Evolutionary conservation across 2,888 invertebrate species (phyloP).

Genomic region (Ochropleura leucogaster): DNA sequence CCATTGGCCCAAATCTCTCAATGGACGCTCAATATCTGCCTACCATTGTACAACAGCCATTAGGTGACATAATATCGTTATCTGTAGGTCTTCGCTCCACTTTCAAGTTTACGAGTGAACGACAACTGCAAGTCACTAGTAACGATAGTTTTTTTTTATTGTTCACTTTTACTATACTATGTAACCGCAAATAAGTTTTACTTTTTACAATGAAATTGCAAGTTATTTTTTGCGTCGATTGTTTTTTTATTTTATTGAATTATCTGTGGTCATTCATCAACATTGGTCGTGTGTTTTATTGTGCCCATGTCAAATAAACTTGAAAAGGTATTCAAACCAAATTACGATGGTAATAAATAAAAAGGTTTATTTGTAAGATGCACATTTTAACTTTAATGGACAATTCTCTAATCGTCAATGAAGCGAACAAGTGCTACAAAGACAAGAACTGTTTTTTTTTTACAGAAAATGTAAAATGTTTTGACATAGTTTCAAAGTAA

Average conservation of each 20-base stretch:
- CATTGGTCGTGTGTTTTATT: not conserved
- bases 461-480: no score
- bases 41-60: constrained; percentile 12
- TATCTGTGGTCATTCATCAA: no score
- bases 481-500: no score
- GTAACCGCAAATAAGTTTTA: constrained; percentile 20
- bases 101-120: constrained; percentile 46
- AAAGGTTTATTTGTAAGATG: no score
- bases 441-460: no score
- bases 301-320: not conserved
- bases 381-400: no score
- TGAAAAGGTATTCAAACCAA: not conserved
- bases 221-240: not conserved
- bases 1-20: constrained; percentile 1
- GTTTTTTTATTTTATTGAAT: constrained; percentile 14
- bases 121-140: constrained; percentile 28
- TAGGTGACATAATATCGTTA: constrained; percentile 48
- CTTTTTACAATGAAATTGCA: constrained; percentile 21
- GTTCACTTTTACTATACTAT: constrained; percentile 38
- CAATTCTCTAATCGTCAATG: no score
- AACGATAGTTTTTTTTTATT: constrained; percentile 9
- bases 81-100: constrained; percentile 43
- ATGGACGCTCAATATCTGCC: constrained; percentile 1
- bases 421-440: no score
- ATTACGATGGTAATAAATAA: no score